These are phyloP conservation scores for Eupithecia subfuscata DNA, from an alignment of 2,888 invertebrate genomes.

Conservation along the genomic window DNA sequence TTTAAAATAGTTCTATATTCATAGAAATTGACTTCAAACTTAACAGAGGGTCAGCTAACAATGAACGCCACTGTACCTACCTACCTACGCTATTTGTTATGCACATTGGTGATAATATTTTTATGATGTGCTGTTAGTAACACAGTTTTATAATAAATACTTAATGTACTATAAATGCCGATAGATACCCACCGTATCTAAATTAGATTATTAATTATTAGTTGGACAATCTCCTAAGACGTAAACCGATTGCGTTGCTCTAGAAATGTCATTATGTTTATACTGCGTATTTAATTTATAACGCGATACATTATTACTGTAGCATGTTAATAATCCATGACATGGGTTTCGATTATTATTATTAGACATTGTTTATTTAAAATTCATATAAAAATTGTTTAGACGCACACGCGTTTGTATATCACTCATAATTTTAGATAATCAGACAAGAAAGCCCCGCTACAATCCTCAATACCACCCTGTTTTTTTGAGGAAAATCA, in stretches of 20 bases:
- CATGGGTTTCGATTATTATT: neutral
- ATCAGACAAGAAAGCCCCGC: neutral
- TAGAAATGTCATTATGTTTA: conserved; percentile 9
- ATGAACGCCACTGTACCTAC: neutral
- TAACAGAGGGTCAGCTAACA: too few relatives aligned
- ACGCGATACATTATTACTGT: neutral
- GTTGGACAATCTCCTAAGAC: neutral
- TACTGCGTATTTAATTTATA: conserved; percentile 4
- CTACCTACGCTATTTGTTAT: neutral
- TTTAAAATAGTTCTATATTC: too few relatives aligned
- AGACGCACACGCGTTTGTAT: neutral
- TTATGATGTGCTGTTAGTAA: neutral
- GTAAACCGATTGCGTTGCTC: conserved; percentile 9
- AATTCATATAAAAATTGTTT: neutral
- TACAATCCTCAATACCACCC: neutral
- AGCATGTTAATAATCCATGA: conserved; percentile 7
- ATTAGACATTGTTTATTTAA: neutral
- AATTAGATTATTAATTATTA: conserved; percentile 8
- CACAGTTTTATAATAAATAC: neutral
- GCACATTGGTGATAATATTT: neutral
- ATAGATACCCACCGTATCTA: neutral
- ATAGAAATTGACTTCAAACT: too few relatives aligned
- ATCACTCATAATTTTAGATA: neutral
- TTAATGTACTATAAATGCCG: neutral
- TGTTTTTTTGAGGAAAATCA: neutral